Evolutionary conservation across 2,888 invertebrate species (phyloP).

Genomic region (Diloba caeruleocephala): DNA sequence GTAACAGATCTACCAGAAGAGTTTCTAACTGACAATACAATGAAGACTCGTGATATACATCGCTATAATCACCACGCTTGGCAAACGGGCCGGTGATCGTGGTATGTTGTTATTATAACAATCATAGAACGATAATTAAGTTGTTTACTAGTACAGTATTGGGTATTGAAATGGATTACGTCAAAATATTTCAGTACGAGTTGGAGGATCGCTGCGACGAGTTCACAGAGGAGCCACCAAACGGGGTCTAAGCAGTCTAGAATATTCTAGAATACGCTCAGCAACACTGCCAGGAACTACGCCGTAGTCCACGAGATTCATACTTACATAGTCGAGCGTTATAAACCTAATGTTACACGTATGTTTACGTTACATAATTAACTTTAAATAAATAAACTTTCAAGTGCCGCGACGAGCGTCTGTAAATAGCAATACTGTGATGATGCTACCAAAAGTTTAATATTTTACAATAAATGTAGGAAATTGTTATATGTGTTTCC

Average conservation of each 20-base stretch:
- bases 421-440: slow-evolving; percentile 76
- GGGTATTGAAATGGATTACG: background rate
- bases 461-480: slow-evolving; percentile 52
- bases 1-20: too few relatives aligned
- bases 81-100: too few relatives aligned
- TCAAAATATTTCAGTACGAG: slow-evolving; percentile 90
- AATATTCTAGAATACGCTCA: background rate
- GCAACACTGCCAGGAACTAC: slow-evolving; percentile 24
- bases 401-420: slow-evolving; percentile 5
- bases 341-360: slow-evolving; percentile 18
- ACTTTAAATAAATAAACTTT: slow-evolving; percentile 28
- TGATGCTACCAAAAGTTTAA: slow-evolving; percentile 70
- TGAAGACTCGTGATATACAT: too few relatives aligned
- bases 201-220: slow-evolving; percentile 95
- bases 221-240: slow-evolving; percentile 85
- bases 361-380: slow-evolving; percentile 44
- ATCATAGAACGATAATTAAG: background rate
- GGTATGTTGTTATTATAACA: too few relatives aligned
- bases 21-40: too few relatives aligned
- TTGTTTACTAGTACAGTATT: background rate
- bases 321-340: slow-evolving; percentile 16
- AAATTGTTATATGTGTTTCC: slow-evolving; percentile 16
- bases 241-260: slow-evolving; percentile 9
- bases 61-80: too few relatives aligned
- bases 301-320: slow-evolving; percentile 3